Evolutionary conservation across 2,888 invertebrate genomes (phyloP), one percentile per base, ranked within the genome.

Genomic region (Pocota personata): DNA sequence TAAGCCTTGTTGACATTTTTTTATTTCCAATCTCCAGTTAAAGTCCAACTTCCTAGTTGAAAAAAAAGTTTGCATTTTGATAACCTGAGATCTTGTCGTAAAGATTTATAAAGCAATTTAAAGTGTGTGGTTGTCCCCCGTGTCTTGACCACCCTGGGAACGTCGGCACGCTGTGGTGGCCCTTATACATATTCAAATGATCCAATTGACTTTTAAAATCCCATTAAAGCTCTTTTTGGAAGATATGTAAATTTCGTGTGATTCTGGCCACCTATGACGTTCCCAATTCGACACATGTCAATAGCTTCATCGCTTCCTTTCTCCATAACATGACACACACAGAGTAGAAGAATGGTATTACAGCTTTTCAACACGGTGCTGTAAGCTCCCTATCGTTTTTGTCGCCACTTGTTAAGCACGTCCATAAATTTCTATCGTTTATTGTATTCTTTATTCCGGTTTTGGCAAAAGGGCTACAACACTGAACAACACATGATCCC

Each of bases 241-340:
- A 7, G 48, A 50, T 48, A 82, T 86, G 82, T 86, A 80, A 82
- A 82, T 82, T 86, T 67, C 72, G 48, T 82, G 55, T 82, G 82
- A 86, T 77, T 67, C 60, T 67, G 86, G 82, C 86, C 86, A 86
- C 86, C 86, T 66, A 82, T 60, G 82, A 86, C 46, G 86, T 77
- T 67, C 72, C 60, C 80, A 80, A 82, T 86, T 60, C 82, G 72
- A 86, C 86, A 86, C 60, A 82, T 86, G 86, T 86, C 80, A 82
- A 86, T 72, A 82, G 86, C 82, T 82, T 82, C 82, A 86, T 86
- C 57, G 82, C 86, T 77, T 86, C 82, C 86, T 77, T 77, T 82
- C 82, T 77, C 86, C 72, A 55, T 52, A 43, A 76, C 66, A 66
- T 73, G 73, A 67, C 50, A 60, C 58, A 66, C 52, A 62, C 32